phyloP scores from a whole-genome alignment of 30 jellyfish, hydroid and myxozoan genomes.

The Hydractinia symbiolongicarpus region DNA sequence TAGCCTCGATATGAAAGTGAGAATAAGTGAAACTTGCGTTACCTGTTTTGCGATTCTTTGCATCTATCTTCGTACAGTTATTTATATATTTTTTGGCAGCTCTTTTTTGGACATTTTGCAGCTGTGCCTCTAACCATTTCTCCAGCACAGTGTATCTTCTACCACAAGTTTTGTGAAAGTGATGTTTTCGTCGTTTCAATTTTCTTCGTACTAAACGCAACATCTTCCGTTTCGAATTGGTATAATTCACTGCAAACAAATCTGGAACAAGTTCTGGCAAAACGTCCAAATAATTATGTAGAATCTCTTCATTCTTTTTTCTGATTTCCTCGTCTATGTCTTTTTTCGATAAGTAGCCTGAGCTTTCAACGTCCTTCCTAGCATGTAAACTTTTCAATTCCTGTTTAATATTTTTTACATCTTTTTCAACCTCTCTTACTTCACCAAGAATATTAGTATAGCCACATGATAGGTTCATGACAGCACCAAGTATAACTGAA shows the following conservation, averaged over 20 bases:
- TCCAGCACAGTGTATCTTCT: constrained; percentile 4
- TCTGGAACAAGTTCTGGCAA: constrained; percentile 1
- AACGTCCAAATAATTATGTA: not conserved
- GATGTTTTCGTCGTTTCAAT: constrained; percentile 6
- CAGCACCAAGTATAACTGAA: too few species aligned
- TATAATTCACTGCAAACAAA: not conserved
- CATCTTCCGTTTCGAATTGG: not conserved
- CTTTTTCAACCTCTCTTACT: too few species aligned
- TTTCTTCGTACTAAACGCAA: not conserved
- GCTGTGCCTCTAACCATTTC: not conserved
- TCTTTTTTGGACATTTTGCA: not conserved
- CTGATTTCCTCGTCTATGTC: not conserved
- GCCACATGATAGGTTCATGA: too few species aligned
- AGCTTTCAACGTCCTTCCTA: too few species aligned
- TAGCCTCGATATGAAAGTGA: too few species aligned
- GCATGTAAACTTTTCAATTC: too few species aligned
- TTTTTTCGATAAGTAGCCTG: not conserved
- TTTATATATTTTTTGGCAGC: not conserved
- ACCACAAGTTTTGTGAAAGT: constrained; percentile 2
- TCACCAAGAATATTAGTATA: too few species aligned
- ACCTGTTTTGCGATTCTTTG: not conserved
- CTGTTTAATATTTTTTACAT: too few species aligned
- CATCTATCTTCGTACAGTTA: not conserved
- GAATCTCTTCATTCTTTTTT: not conserved
- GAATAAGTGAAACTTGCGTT: not conserved